Evolutionary conservation across 1,140 invertebrate genomes (phyloP), one percentile per base, ranked within the genome.

Genomic region (Macrosteles quadrilineatus): DNA sequence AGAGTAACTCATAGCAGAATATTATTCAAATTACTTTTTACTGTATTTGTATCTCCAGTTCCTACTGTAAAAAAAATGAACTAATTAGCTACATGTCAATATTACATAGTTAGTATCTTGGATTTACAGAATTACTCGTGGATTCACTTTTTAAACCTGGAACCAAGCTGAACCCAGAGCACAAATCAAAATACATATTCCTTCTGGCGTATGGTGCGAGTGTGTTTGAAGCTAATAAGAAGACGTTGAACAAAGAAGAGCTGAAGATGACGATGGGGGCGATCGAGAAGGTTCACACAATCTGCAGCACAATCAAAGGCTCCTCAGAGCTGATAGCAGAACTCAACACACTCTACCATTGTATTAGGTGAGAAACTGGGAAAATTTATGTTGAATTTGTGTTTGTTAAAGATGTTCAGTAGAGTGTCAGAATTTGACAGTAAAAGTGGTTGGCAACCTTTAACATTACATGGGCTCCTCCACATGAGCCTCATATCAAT

Each of bases 151-250:
- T 99, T 77, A 96, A 95, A 78, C 90, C 94, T 21, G 92, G 93
- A 14, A 90, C 92, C 1, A 97, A 98, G 83, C 83, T 98, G 47
- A 97, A 98, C 82, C 93, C 92, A 0, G 97, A 99, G 77, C 96
- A 99, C 78, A 97, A 98, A 82, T 89, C 95, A 1, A 99, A 99
- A 80, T 99, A 99, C 77, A 94, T 99, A 76, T 95, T 93, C 82
- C 82, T 99, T 43, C 81, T 99, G 67, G 95, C 97, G 1, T 99
- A 98, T 83, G 94, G 96, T 9, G 90, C 95, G 1, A 96, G 95
- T 80, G 96, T 99, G 0, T 90, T 90, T 75, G 97, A 99, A 80
- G 85, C 86, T 23, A 75, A 79, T n/a, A 86, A 88, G 77, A 81
- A 86, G 71, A 80, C 78, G 2, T 80, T 89, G 2, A 91, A 90